Conservation (phyloP, 2,888 invertebrate species). For the Cheilosia soror region DNA sequence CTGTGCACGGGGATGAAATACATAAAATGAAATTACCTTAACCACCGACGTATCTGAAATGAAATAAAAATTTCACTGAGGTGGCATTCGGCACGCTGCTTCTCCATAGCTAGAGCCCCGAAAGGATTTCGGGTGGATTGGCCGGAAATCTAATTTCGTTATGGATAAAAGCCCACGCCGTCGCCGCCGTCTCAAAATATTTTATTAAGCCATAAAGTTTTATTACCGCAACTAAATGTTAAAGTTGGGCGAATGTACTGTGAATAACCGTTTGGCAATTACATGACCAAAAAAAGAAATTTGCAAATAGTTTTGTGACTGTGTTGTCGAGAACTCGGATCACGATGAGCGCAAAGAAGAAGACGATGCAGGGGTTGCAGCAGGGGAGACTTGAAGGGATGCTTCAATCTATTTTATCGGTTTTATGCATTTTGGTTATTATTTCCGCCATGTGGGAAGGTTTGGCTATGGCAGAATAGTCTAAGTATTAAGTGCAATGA, state of each 20-base stretch:
- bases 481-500: no score
- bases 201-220: constrained; percentile 72
- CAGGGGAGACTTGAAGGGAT: background rate
- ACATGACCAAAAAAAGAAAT: constrained; percentile 51
- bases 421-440: background rate
- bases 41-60: constrained; percentile 63
- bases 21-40: constrained; percentile 72
- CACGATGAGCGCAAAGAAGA: background rate
- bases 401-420: background rate
- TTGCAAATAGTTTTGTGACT: constrained; percentile 61
- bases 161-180: constrained; percentile 63
- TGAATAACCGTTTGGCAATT: constrained; percentile 67
- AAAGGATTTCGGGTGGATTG: constrained; percentile 68
- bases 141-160: constrained; percentile 73
- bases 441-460: background rate
- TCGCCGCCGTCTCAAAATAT: constrained; percentile 45
- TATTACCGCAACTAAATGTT: constrained; percentile 73
- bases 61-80: constrained; percentile 60
- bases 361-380: no score
- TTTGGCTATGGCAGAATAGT: no score
- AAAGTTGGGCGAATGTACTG: constrained; percentile 70
- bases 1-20: constrained; percentile 20
- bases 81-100: constrained; percentile 31
- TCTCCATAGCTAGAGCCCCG: background rate
- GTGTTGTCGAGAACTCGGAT: constrained; percentile 1